Evolutionary conservation across 2,113 vertebrate genomes (phyloP).

Genomic region (Phylloscopus trochilus): DNA sequence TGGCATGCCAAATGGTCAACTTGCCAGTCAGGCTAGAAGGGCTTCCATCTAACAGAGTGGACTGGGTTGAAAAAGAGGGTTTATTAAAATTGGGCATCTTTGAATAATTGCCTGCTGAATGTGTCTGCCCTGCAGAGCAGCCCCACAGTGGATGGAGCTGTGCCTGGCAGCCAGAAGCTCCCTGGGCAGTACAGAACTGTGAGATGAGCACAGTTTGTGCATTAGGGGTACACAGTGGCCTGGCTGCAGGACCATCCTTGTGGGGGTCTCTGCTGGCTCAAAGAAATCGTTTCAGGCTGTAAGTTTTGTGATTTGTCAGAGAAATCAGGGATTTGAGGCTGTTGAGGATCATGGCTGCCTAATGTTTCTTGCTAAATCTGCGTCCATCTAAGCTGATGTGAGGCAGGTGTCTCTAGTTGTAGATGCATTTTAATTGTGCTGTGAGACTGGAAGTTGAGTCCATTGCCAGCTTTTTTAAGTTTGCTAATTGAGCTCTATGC

Average conservation of each 20-base stretch:
- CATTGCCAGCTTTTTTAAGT: background rate
- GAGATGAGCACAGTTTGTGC: background rate
- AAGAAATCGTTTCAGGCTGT: background rate
- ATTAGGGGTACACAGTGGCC: fast-evolving
- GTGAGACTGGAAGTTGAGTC: background rate
- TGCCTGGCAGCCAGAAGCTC: background rate
- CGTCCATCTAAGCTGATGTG: fast-evolving
- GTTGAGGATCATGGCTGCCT: background rate
- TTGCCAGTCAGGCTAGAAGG: background rate
- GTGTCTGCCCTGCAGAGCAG: background rate
- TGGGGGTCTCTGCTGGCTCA: fast-evolving
- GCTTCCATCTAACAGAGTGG: background rate
- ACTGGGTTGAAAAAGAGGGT: background rate
- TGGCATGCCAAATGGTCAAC: background rate
- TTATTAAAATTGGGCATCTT: background rate
- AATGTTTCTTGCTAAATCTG: background rate
- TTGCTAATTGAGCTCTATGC: background rate
- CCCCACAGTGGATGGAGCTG: background rate
- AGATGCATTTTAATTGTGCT: background rate
- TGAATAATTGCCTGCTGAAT: background rate
- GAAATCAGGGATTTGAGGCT: background rate
- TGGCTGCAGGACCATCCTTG: background rate
- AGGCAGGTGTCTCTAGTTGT: background rate
- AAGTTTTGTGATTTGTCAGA: background rate
- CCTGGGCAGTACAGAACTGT: background rate